Evolutionary conservation across 2,797 vertebrate species (phyloP).

Genomic region (Pseudomugil gertrudae): DNA sequence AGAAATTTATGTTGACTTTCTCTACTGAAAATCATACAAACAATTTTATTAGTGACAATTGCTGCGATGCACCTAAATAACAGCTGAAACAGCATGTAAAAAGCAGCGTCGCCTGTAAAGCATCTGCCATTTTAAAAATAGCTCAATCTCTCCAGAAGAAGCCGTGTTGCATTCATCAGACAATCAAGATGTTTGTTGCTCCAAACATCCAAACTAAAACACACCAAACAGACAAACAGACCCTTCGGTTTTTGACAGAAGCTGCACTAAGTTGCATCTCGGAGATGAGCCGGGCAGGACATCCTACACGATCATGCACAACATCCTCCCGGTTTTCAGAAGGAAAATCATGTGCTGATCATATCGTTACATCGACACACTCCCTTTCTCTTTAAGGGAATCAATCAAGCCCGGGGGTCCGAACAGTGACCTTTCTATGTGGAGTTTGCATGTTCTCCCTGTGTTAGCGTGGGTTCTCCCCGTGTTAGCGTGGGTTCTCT

Average conservation of each 20-base stretch:
- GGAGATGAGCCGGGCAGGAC: background rate
- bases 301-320: background rate
- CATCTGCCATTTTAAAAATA: background rate
- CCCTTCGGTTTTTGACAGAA: background rate
- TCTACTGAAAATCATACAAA: background rate
- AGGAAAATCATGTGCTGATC: background rate
- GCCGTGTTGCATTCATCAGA: background rate
- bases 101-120: background rate
- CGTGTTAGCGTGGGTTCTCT: too few species aligned
- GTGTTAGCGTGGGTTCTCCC: too few species aligned
- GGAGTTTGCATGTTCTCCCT: too few species aligned
- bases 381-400: too few species aligned
- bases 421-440: background rate
- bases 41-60: background rate
- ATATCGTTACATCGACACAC: too few species aligned
- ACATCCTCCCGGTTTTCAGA: too few species aligned
- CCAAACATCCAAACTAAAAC: too few species aligned
- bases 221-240: background rate
- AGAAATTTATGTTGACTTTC: background rate
- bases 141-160: background rate
- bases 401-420: too few species aligned
- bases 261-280: background rate
- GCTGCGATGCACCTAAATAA: background rate
- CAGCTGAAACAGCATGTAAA: background rate
- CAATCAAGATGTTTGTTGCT: background rate